Percentiles rank a stretch among this genome's conserved stretches.
Evolutionary conservation across 2,797 vertebrate species (phyloP).

Genomic region (Coracias cyanogaster): DNA sequence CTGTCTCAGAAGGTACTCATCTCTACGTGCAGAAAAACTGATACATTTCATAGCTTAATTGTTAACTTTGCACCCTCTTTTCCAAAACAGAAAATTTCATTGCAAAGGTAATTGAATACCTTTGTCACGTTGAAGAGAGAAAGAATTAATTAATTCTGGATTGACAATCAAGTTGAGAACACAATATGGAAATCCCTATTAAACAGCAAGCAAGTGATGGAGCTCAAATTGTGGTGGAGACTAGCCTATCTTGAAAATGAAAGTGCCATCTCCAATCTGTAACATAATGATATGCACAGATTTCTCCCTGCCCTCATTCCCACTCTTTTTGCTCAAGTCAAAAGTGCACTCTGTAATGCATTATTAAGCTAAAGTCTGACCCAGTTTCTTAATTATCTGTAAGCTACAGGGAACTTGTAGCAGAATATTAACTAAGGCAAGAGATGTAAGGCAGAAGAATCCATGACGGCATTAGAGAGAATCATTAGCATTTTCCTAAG

Average conservation of each 20-base stretch:
- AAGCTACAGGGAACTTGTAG: conserved; percentile 39
- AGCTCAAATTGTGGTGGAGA: conserved; percentile 13
- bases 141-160: not conserved
- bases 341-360: conserved; percentile 53
- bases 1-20: accelerated
- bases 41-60: not conserved
- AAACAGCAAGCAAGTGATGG: conserved; percentile 6
- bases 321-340: conserved; percentile 17
- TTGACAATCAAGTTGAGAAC: conserved; percentile 20
- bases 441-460: conserved; percentile 6
- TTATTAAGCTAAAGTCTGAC: conserved; percentile 72
- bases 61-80: not conserved
- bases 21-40: not conserved
- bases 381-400: conserved; percentile 72
- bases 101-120: not conserved
- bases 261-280: conserved; percentile 50
- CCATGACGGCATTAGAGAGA: not conserved
- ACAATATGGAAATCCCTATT: conserved; percentile 20
- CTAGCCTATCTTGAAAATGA: conserved; percentile 35
- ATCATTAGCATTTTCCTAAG: conserved; percentile 18
- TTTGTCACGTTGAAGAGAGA: not conserved
- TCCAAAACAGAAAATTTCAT: not conserved
- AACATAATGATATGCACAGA: conserved; percentile 26
- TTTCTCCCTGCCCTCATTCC: conserved; percentile 45
- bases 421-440: conserved; percentile 65